Evolutionary conservation across 2,888 invertebrate genomes (phyloP), one percentile per base, ranked within the genome.

Genomic region (Linnaemya tessellans): DNA sequence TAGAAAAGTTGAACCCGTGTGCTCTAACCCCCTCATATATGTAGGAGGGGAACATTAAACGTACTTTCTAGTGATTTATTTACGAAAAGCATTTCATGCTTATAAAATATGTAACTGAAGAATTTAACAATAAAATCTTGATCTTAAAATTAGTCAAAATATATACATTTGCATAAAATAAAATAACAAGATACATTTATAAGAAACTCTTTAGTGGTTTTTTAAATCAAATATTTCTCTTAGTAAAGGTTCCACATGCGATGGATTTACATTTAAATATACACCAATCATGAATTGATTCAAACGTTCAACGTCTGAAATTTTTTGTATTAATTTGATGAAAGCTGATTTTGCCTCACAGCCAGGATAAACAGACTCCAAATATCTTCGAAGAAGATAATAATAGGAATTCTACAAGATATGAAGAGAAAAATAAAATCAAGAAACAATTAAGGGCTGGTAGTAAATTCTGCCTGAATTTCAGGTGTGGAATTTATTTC

Each of bases 181-280:
- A 65, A 65, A 51, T 56, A 62, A 58, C n/a, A 80, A 62, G n/a
- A 51, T 60, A 38, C 2, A 49, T 49, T 41, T 46, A 38, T 58
- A 20, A 13, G 10, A 46, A 43, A 25, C 70, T 54, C 1, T 25
- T 83, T 81, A 93, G 86, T 93, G 93, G 90, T 93, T 95, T 90
- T 98, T 98, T 85, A 98, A 94, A 93, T 98, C 98, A 89, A 99
- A 98, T 90, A 99, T 98, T 94, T 99, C 98, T 91, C 98, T 96
- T 62, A 99, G 94, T 49, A 99, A 93, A 0, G 98, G 99, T 89
- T 98, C 98, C 60, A 99, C 97, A 90, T 96, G 95, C 83, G 95
- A 94, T 41, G 98, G 98, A 93, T 98, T 98, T 0, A 98, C 97
- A 92, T 98, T 97, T 35, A 98, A 94, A 92, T 98, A 97, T 5